Evolutionary conservation across 2,797 vertebrate genomes (phyloP), one percentile per base, ranked within the genome.

Genomic region (Argentina silus): DNA sequence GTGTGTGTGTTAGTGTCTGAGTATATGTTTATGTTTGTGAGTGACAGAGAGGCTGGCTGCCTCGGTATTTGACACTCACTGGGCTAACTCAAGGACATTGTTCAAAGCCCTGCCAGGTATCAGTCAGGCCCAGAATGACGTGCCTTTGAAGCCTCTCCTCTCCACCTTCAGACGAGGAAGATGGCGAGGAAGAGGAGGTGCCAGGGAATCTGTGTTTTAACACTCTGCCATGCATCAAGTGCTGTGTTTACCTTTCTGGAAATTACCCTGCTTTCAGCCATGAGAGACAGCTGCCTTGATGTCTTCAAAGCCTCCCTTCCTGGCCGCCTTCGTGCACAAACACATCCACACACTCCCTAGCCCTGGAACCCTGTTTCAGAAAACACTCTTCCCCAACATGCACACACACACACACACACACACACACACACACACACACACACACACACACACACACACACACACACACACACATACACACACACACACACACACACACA

Each of bases 91-190:
- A 65, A 64, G 65, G 73, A 90, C 85, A 83, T 1, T 47, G 85
- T 89, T 92, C 86, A 90, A 91, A 91, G 89, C 82, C 42, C 61
- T 72, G 50, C 76, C 69, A 74, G 83, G 85, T 86, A 78, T 85
- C 83, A 88, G 36, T 83, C 47, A 71, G 76, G 50, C 74, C 75
- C 86, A 71, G 48, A 6, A 3, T 12, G 19, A 6, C 48, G 7
- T 21, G n/a, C 9, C 23, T 91, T 91, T 90, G 87, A 91, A 90
- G 87, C 85, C 72, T 84, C 69, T 42, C 76, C 81, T 73, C 75
- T 85, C 43, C 75, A 69, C 59, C 61, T 57, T 81, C 78, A 85
- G 78, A 83, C 73, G 86, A 61, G 76, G 66, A 75, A 67, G 77
- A 80, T 69, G 67, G 70, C 72, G 75, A 74, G 60, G 82, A 77